Evolutionary conservation across 2,888 invertebrate species (phyloP).

Genomic region (Eurois occulta): DNA sequence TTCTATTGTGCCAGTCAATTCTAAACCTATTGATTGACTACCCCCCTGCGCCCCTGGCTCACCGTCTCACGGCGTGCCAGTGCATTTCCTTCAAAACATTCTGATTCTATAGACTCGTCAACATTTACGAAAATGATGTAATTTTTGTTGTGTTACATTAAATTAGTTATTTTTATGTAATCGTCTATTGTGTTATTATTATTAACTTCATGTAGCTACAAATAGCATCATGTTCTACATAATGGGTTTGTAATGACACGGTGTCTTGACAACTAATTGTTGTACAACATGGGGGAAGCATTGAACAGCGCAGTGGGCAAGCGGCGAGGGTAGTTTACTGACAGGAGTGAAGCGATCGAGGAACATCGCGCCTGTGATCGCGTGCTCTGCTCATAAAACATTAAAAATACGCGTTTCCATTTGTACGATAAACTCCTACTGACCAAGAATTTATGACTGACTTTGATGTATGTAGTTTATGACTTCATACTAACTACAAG

Average conservation of each 20-base stretch:
- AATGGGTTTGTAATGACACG: conserved; percentile 38
- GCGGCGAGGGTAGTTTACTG: conserved; percentile 78
- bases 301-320: conserved; percentile 39
- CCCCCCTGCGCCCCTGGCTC: conserved; percentile 67
- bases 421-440: conserved; percentile 58
- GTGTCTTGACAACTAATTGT: conserved; percentile 51
- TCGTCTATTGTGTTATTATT: conserved; percentile 1
- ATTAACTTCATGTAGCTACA: conserved; percentile 10
- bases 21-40: conserved; percentile 83
- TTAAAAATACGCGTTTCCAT: conserved; percentile 76
- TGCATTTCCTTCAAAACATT: conserved; percentile 80
- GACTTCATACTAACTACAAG: background rate
- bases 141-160: conserved; percentile 1
- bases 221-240: conserved; percentile 14
- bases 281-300: conserved; percentile 64
- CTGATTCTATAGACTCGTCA: conserved; percentile 59
- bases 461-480: conserved; percentile 20
- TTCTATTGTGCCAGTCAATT: conserved; percentile 74
- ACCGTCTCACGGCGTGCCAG: conserved; percentile 65
- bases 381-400: conserved; percentile 75
- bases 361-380: too few species aligned
- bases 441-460: conserved; percentile 38
- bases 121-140: conserved; percentile 16
- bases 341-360: conserved; percentile 70
- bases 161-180: conserved; percentile 3